Base-by-base conservation (phyloP, 2,888 invertebrate genomes). In the Stenchaetothrips biformis region DNA sequence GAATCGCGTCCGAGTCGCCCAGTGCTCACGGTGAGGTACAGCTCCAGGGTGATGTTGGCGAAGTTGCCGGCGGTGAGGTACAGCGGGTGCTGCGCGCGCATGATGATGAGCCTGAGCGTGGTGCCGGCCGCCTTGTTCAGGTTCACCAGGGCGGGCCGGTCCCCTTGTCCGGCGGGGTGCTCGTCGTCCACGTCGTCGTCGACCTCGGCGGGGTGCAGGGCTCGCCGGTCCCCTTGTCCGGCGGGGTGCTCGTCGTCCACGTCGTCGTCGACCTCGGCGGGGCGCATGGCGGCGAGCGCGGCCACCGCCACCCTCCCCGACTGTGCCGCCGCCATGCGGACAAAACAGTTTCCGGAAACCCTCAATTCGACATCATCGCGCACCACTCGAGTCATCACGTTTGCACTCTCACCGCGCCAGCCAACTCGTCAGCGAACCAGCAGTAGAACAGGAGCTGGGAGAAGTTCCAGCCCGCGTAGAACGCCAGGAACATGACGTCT, bases 401-500 rank as follows among this genome's bases (percentile, higher is more conserved):
- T 37, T 4, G 37, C 37, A 21, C 21, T 8, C 67, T 74, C 25
- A 74, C 67, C 21, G 67, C 67, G 9, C 7, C 67, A 2, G 67
- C 67, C 67, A 74, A 21, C 21, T 25, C 25, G 67, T 74, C 67
- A 7, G 67, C 67, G 67, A 74, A 74, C 67, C 67, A 74, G 21
- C 67, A 74, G 67, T 74, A 74, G 11, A 74, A 74, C 21, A 74
- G 67, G 21, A 74, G 67, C 67, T 74, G 67, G 7, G 67, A 74
- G 67, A 74, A 74, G 67, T 9, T 74, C 67, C 67, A 74, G 21
- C 9, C 21, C 11, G 25, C 21, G 67, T 74, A 74, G 25, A n/a
- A 74, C 25, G 25, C 7, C 2, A 74, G 7, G 67, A 74, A 74
- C 25, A 11, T 74, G 21, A 74, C 25, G 67, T 74, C 67, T 8